phyloP scores from a whole-genome alignment of 1,140 invertebrate species.

The Drepana arcuata region DNA sequence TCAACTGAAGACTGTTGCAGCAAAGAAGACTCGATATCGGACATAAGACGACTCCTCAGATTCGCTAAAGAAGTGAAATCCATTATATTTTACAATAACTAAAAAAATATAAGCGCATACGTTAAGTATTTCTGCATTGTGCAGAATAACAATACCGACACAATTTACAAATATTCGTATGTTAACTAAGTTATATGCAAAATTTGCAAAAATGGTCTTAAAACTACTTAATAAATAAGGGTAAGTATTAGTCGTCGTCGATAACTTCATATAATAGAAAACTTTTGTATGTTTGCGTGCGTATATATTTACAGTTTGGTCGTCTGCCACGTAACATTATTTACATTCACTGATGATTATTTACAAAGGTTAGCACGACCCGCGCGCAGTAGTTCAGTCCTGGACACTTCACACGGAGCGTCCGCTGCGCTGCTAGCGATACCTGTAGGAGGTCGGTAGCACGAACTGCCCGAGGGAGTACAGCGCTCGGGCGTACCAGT shows the following conservation, averaged over 20 bases:
- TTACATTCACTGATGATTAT: slow-evolving; percentile 30
- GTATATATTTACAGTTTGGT: slow-evolving; percentile 36
- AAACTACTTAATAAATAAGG: slow-evolving; percentile 63
- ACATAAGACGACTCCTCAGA: slow-evolving; percentile 25
- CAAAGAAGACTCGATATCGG: slow-evolving; percentile 22
- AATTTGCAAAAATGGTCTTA: slow-evolving; percentile 38
- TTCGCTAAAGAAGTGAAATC: slow-evolving; percentile 39
- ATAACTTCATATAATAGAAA: slow-evolving; percentile 22
- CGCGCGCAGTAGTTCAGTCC: slow-evolving; percentile 34
- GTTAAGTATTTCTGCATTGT: slow-evolving; percentile 71
- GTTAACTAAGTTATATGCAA: slow-evolving; percentile 46
- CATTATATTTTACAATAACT: slow-evolving; percentile 49
- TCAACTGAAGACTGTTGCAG: slow-evolving; percentile 25
- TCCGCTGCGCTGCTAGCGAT: slow-evolving; percentile 34
- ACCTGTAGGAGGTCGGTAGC: slow-evolving; percentile 74
- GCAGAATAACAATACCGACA: slow-evolving; percentile 71
- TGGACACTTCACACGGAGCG: slow-evolving; percentile 16
- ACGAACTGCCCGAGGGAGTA: slow-evolving; percentile 81
- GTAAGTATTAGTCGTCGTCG: slow-evolving; percentile 21
- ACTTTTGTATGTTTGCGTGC: slow-evolving; percentile 22
- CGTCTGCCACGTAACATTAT: slow-evolving; percentile 23
- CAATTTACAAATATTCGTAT: slow-evolving; percentile 66
- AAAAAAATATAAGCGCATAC: slow-evolving; percentile 68
- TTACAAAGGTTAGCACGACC: slow-evolving; percentile 52
- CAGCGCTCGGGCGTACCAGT: slow-evolving; percentile 89